Evolutionary conservation across 2,797 vertebrate genomes (phyloP), one percentile per base, ranked within the genome.

Genomic region (Mionectes olivaceus): DNA sequence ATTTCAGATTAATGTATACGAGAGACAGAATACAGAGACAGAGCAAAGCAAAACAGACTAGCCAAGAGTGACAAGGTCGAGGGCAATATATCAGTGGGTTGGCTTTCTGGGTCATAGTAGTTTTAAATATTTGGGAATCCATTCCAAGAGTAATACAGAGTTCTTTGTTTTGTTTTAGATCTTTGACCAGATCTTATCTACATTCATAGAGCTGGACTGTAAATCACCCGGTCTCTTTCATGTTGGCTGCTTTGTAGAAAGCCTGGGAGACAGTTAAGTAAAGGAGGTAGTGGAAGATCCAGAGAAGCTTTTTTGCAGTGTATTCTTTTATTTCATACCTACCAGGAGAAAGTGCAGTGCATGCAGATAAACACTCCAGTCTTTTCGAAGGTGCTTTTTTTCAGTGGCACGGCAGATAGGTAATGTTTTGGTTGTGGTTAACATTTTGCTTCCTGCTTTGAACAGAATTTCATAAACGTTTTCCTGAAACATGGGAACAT

Each of bases 91-190:
- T 96, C 81, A 86, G 6, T 76, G 0, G 4, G 32, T 41, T 84
- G 63, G 37, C 49, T 93, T 93, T 93, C 82, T 95, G 61, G 77
- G 83, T 93, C 89, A 65, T 35, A 47, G 67, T 79, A 70, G 70
- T 89, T 96, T 69, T 87, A 97, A 96, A 95, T 96, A 96, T 90
- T 95, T 96, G 88, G 89, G 78, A 91, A 93, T 57, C 44, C 82
- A 67, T 84, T 95, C 78, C 74, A 87, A 64, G 71, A 87, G 64
- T 84, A 77, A 74, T 83, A 90, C n/a, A 67, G 50, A 93, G 47
- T 87, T 93, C 77, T 93, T 91, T 89, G 80, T 71, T 93, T 84
- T 75, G 69, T 67, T 84, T 90, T 67, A 89, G 70, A 87, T 93
- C 80, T 94, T 94, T 85, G 49, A 84, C 80, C 27, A 89, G 83